phyloP scores from a whole-genome alignment of 2,888 invertebrate genomes.

The Globia sparganii region DNA sequence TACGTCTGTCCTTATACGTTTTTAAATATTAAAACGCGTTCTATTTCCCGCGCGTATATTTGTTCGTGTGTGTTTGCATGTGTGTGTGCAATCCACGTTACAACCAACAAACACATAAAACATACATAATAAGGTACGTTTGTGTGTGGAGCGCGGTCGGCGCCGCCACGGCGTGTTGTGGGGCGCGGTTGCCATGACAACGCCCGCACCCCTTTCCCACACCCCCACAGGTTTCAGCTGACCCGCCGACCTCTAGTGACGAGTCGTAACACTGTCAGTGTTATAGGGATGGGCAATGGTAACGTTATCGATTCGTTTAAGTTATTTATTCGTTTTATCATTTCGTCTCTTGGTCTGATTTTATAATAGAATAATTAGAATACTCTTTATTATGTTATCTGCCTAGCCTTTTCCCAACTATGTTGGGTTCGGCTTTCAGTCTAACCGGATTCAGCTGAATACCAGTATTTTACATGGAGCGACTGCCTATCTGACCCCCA shows the following conservation, averaged over 20 bases:
- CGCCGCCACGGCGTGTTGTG: slow-evolving; percentile 89
- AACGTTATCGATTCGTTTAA: slow-evolving; percentile 43
- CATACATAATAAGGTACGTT: slow-evolving; percentile 79
- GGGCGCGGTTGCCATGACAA: slow-evolving; percentile 85
- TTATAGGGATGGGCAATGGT: slow-evolving; percentile 70
- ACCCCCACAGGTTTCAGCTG: slow-evolving; percentile 80
- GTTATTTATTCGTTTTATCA: slow-evolving; percentile 9
- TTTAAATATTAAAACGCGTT: slow-evolving; percentile 84
- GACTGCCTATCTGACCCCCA: too few relatives aligned
- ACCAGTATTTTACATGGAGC: too few relatives aligned
- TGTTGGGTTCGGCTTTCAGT: too few relatives aligned
- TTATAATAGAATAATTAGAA: not conserved
- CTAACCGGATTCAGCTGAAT: too few relatives aligned
- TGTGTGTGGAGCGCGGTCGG: slow-evolving; percentile 80
- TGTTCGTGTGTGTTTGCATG: slow-evolving; percentile 63
- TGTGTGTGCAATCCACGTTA: slow-evolving; percentile 77
- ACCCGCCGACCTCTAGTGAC: slow-evolving; percentile 88
- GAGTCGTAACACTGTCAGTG: slow-evolving; percentile 84
- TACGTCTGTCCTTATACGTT: slow-evolving; percentile 71
- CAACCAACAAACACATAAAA: slow-evolving; percentile 84
- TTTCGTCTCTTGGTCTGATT: not conserved
- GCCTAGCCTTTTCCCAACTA: too few relatives aligned
- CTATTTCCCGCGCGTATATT: slow-evolving; percentile 78
- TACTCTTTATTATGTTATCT: not conserved
- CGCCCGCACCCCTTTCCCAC: slow-evolving; percentile 75